Evolutionary conservation across 2,113 vertebrate species (phyloP).

Genomic region (Xerus inauris): DNA sequence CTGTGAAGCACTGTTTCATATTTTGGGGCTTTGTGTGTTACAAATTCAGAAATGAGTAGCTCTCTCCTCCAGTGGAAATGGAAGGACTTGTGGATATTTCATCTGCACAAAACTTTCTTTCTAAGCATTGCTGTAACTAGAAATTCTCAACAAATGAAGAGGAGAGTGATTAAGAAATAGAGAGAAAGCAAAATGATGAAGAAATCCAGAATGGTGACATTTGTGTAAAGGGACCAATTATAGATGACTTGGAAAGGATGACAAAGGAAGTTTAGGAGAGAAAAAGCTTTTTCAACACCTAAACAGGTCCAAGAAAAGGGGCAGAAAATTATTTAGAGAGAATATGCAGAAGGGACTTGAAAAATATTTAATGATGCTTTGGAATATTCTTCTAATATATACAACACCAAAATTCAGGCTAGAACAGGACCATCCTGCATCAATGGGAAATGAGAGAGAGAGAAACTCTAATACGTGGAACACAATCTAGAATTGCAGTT

Average conservation of each 20-base stretch:
- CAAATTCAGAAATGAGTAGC: constrained; percentile 26
- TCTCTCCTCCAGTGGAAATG: constrained; percentile 3
- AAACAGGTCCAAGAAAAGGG: not conserved
- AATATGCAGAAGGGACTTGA: not conserved
- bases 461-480: not conserved
- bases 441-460: not conserved
- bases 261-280: not conserved
- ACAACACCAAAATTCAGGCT: not conserved
- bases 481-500: not conserved
- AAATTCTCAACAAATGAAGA: not conserved
- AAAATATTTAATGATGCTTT: not conserved
- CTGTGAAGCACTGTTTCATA: not conserved
- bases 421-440: not conserved
- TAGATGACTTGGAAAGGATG: not conserved
- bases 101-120: not conserved
- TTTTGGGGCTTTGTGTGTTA: not conserved
- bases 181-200: not conserved
- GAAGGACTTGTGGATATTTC: not conserved
- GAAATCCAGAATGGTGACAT: not conserved
- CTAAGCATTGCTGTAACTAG: not conserved
- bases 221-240: not conserved
- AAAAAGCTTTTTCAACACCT: not conserved
- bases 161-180: not conserved
- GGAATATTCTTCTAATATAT: not conserved
- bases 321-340: not conserved